phyloP scores from a whole-genome alignment of 2,888 invertebrate species.

The Drosophila borborema region DNA sequence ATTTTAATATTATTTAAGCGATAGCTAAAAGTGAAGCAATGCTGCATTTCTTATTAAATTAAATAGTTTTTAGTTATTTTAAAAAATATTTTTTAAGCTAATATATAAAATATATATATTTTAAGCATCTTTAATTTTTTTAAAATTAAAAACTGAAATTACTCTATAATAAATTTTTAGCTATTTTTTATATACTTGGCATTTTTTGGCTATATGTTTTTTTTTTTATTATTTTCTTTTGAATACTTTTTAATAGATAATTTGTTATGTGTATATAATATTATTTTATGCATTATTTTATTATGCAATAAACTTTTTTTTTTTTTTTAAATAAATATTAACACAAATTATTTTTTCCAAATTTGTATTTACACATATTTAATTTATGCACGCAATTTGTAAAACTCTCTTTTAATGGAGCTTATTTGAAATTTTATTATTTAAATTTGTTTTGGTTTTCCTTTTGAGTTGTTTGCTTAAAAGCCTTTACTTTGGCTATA shows the following conservation, averaged over 20 bases:
- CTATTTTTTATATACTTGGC: neutral
- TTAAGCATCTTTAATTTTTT: too few species aligned
- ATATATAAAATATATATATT: neutral
- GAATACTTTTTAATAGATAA: too few species aligned
- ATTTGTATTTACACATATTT: slow-evolving; percentile 4
- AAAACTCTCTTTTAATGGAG: slow-evolving; percentile 30
- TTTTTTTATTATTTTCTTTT: too few species aligned
- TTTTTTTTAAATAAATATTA: neutral
- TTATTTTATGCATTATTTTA: neutral
- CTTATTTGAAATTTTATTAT: slow-evolving; percentile 20
- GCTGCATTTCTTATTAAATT: too few species aligned
- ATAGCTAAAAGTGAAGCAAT: neutral
- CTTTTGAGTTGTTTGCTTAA: slow-evolving; percentile 1
- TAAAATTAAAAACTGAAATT: too few species aligned
- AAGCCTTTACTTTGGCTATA: slow-evolving; percentile 2
- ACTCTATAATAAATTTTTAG: too few species aligned
- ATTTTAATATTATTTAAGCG: neutral
- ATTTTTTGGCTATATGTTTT: too few species aligned
- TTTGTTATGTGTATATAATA: too few species aligned
- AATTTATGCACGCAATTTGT: slow-evolving; percentile 27
- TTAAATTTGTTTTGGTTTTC: slow-evolving; percentile 20
- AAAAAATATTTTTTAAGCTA: too few species aligned
- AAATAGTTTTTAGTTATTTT: too few species aligned
- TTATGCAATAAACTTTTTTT: too few species aligned
- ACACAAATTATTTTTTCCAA: neutral